These are phyloP conservation scores for Anisognathus igniventris DNA, from an alignment of 2,797 vertebrate genomes.

Conservation along the genomic window DNA sequence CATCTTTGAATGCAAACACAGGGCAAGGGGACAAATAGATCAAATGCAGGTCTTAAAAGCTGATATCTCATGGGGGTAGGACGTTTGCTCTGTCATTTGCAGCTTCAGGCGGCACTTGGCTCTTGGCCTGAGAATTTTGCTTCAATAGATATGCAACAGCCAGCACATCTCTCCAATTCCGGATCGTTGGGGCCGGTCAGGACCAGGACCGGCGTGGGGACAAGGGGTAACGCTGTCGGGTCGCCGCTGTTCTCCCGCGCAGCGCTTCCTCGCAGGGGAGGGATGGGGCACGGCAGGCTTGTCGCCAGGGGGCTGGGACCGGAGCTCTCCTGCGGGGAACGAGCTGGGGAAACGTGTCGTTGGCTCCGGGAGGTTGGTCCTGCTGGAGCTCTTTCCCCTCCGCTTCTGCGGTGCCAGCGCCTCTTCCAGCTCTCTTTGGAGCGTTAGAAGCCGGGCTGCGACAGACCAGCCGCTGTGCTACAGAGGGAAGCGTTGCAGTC, in stretches of 20 bases:
- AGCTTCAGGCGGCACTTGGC: not conserved
- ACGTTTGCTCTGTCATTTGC: not conserved
- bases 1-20: not conserved
- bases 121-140: not conserved
- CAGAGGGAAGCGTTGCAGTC: not conserved
- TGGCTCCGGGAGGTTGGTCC: not conserved
- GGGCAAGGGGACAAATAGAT: not conserved
- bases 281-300: not conserved
- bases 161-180: rapidly evolving
- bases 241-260: not conserved
- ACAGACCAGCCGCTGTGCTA: not conserved
- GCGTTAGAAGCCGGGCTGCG: not conserved
- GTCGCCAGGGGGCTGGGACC: not conserved
- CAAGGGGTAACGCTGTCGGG: not conserved
- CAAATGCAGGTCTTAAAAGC: not conserved
- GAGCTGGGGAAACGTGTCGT: not conserved
- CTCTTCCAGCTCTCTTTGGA: not conserved
- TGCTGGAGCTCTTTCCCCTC: not conserved
- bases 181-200: rapidly evolving
- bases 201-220: too few relatives aligned
- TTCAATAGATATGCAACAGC: not conserved
- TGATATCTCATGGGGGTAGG: rapidly evolving
- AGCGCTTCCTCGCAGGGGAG: not conserved
- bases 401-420: not conserved
- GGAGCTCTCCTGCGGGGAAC: not conserved